Percentiles rank a stretch among this genome's conserved stretches.
Evolutionary conservation across 2,113 vertebrate species (phyloP).

Genomic region (Psilopogon haemacephalus): DNA sequence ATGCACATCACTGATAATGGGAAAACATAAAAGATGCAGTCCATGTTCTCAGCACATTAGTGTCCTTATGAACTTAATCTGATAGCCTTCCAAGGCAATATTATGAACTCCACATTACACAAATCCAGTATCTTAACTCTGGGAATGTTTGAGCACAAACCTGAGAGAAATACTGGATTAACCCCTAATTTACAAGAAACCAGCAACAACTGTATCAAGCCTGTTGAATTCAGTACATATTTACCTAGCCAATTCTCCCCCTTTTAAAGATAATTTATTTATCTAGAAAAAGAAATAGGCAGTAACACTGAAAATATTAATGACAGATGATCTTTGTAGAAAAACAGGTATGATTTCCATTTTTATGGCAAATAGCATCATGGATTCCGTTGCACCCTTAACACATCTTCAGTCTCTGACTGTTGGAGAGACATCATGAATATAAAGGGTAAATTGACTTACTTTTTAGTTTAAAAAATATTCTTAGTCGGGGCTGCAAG

Average conservation of each 20-base stretch:
- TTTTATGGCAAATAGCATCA: background rate
- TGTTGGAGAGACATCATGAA: background rate
- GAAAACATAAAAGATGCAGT: background rate
- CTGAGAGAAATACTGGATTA: background rate
- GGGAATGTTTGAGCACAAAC: background rate
- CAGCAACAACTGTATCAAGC: rapidly evolving
- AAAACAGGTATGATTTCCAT: background rate
- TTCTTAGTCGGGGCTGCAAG: background rate
- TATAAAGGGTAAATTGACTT: background rate
- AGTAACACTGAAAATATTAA: background rate
- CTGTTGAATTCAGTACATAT: background rate
- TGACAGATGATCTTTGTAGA: background rate
- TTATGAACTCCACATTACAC: background rate
- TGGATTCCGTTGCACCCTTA: background rate
- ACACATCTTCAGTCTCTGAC: background rate
- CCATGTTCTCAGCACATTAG: background rate
- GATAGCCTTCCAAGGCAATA: background rate
- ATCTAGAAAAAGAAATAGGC: background rate
- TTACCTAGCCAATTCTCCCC: background rate
- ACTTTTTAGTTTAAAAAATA: background rate
- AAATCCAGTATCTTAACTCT: background rate
- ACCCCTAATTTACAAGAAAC: background rate
- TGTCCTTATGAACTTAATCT: background rate
- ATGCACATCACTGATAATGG: background rate
- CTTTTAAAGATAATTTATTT: background rate